A percentile compares a stretch with the other conserved stretches of the same genome.
Evolutionary conservation across 2,797 vertebrate species (phyloP).

Genomic region (Tragopan temminckii): DNA sequence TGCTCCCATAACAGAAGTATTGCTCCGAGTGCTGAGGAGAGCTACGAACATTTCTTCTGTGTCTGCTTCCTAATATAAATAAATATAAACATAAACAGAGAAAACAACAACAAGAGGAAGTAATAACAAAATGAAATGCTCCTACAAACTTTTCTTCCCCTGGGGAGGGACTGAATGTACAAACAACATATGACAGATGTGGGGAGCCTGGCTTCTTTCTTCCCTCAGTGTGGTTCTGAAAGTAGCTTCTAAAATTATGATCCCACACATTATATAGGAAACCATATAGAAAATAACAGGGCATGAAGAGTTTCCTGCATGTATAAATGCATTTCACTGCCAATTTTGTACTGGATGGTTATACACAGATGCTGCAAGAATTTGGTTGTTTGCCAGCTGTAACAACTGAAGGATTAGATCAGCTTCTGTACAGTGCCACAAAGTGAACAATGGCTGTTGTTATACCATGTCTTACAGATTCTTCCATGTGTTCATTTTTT

Average conservation of each 20-base stretch:
- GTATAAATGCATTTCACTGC: background rate
- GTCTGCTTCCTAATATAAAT: background rate
- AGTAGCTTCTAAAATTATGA: background rate
- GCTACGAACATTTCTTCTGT: slow-evolving; percentile 17
- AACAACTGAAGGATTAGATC: slow-evolving; percentile 62
- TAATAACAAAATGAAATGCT: slow-evolving; percentile 43
- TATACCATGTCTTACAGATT: slow-evolving; percentile 43
- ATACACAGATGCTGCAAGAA: slow-evolving; percentile 37
- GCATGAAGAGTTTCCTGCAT: slow-evolving; percentile 35
- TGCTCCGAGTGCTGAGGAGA: background rate
- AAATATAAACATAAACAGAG: slow-evolving; percentile 32
- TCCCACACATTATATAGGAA: slow-evolving; percentile 37
- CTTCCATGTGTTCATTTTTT: slow-evolving; percentile 34
- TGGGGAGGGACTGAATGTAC: background rate
- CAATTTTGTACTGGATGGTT: slow-evolving; percentile 17
- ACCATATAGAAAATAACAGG: slow-evolving; percentile 22
- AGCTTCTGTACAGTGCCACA: slow-evolving; percentile 45
- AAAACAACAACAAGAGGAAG: slow-evolving; percentile 45
- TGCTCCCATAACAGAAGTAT: background rate
- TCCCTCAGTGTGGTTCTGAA: background rate
- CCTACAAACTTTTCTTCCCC: background rate
- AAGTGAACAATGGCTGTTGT: slow-evolving; percentile 46
- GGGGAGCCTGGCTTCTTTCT: background rate
- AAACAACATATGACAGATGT: slow-evolving; percentile 31
- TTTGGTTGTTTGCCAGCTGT: slow-evolving; percentile 46